A percentile compares a stretch with the other conserved stretches of the same genome.
These are phyloP conservation scores for Sclerurus mexicanus DNA, from an alignment of 2,113 vertebrate genomes.

Conservation along the genomic window DNA sequence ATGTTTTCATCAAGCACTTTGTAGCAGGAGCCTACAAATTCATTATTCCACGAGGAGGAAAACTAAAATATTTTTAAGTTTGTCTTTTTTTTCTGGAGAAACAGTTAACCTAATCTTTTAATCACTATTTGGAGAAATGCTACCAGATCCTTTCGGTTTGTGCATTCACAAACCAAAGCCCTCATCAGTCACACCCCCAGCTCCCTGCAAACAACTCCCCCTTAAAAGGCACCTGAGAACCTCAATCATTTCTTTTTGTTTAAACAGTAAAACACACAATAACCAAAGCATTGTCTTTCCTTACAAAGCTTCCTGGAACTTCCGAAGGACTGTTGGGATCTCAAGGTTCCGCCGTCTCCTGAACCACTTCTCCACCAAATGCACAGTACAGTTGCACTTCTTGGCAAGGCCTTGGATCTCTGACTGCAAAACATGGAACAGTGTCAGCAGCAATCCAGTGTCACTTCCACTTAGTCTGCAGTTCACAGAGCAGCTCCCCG, in stretches of 20 bases:
- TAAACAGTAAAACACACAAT: neutral
- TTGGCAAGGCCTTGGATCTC: slow-evolving; percentile 88
- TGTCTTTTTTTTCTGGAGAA: neutral
- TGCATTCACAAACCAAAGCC: neutral
- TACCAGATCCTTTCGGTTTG: neutral
- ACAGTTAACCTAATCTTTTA: neutral
- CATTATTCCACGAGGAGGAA: neutral
- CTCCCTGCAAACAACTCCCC: neutral
- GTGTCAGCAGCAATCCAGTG: neutral
- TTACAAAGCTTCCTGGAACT: slow-evolving; percentile 94
- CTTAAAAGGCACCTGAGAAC: neutral
- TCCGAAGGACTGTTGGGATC: slow-evolving; percentile 85
- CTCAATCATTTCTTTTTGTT: neutral
- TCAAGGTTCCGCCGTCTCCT: slow-evolving; percentile 83
- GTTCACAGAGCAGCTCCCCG: neutral
- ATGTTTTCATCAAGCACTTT: neutral
- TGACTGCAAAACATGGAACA: slow-evolving; percentile 67
- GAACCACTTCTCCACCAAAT: slow-evolving; percentile 91
- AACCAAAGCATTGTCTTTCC: neutral
- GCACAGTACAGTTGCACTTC: slow-evolving; percentile 83
- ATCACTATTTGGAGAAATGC: neutral
- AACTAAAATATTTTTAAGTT: neutral
- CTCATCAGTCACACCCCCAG: neutral
- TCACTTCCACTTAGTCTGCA: neutral
- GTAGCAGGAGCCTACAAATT: neutral